Percentiles rank a stretch among this genome's conserved stretches.
Evolutionary conservation across 2,888 invertebrate species (phyloP).

Genomic region (Agrotis segetum): DNA sequence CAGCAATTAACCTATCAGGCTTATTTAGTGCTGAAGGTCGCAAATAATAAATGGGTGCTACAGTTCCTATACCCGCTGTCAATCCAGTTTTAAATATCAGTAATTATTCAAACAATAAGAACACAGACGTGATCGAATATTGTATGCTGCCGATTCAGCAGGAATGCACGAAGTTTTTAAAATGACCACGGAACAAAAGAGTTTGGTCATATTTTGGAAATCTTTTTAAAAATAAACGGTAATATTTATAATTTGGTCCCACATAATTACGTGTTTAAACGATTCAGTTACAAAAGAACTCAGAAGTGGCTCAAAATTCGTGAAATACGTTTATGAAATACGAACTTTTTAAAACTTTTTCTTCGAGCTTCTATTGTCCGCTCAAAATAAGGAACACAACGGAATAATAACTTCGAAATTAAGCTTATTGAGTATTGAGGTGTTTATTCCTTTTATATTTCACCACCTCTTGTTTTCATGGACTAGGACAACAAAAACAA

Average conservation of each 20-base stretch:
- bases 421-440: constrained; percentile 7
- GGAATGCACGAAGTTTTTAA: constrained; percentile 74
- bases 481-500: constrained; percentile 75
- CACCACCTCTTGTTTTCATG: constrained; percentile 44
- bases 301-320: constrained; percentile 62
- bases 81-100: constrained; percentile 71
- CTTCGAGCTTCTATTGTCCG: constrained; percentile 28
- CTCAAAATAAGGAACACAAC: constrained; percentile 17
- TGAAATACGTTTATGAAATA: constrained; percentile 49
- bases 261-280: constrained; percentile 70
- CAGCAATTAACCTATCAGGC: constrained; percentile 89
- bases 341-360: constrained; percentile 35
- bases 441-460: constrained; percentile 32
- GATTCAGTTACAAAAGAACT: constrained; percentile 75
- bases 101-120: constrained; percentile 61
- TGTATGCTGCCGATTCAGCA: constrained; percentile 67
- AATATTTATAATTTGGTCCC: constrained; percentile 66
- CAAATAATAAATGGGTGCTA: constrained; percentile 79
- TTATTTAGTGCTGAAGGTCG: constrained; percentile 88
- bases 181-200: constrained; percentile 80
- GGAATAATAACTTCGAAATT: constrained; percentile 24
- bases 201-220: constrained; percentile 79
- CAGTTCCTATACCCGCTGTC: constrained; percentile 75
- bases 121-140: constrained; percentile 67
- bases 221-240: constrained; percentile 78